phyloP scores from a whole-genome alignment of 2,113 vertebrate species.

The Eulacestoma nigropectus region DNA sequence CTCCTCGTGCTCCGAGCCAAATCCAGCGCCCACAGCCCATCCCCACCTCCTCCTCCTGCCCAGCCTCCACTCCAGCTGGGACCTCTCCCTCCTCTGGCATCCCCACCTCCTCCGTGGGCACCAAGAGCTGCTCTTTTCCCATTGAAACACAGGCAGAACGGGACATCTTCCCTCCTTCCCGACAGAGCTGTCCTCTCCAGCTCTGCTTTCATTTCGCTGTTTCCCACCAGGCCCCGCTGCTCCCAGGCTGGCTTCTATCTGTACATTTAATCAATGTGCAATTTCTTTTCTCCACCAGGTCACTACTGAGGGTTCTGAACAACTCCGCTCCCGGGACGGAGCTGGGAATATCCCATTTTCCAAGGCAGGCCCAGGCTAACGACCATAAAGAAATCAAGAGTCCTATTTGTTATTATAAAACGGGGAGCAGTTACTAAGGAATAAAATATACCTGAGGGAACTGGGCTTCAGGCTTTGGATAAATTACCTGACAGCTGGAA shows the following conservation, averaged over 20 bases:
- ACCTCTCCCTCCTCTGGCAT: neutral
- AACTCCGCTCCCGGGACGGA: neutral
- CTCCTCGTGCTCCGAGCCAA: neutral
- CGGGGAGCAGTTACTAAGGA: neutral
- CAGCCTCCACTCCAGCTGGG: neutral
- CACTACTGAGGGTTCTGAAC: neutral
- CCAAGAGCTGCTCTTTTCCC: neutral
- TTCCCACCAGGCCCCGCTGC: neutral
- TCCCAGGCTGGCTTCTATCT: neutral
- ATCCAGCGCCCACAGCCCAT: neutral
- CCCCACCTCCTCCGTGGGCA: neutral
- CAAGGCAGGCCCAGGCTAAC: neutral
- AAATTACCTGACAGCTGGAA: neutral
- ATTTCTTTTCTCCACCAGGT: neutral
- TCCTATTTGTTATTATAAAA: neutral
- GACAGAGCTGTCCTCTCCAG: neutral
- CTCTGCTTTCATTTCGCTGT: neutral
- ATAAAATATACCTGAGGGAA: constrained; percentile 2
- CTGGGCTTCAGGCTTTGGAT: neutral
- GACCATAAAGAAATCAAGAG: neutral
- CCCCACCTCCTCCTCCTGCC: neutral
- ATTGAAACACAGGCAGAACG: accelerated
- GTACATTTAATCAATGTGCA: neutral
- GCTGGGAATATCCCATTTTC: neutral
- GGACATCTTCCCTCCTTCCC: neutral